Conservation (phyloP, 2,113 vertebrate species). For the Bubo blakistoni region DNA sequence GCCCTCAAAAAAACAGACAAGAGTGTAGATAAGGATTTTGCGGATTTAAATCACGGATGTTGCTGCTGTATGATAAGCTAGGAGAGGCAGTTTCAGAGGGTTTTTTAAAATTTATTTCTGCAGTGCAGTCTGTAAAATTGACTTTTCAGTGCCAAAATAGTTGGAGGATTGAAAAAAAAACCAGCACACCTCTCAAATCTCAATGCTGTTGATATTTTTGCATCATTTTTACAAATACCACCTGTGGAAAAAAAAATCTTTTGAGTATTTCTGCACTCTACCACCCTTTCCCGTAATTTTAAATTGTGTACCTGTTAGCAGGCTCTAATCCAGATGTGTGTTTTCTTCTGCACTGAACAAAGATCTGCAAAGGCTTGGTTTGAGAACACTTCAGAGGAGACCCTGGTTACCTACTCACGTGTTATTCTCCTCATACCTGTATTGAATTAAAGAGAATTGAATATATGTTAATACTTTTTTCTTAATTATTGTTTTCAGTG, state of each 20-base stretch:
- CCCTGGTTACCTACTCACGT: background rate
- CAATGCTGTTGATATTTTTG: background rate
- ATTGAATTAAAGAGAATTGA: background rate
- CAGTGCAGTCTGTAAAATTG: background rate
- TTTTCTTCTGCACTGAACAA: background rate
- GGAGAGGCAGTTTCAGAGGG: background rate
- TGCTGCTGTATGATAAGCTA: background rate
- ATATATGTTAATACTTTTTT: background rate
- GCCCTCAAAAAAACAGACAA: background rate
- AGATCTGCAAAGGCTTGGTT: background rate
- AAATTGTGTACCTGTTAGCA: background rate
- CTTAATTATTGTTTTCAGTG: rapidly evolving
- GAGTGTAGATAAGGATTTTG: background rate
- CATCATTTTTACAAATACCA: background rate
- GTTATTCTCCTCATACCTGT: background rate
- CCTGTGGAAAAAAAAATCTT: background rate
- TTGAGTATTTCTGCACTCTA: background rate
- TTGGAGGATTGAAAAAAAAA: background rate
- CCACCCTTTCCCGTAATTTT: background rate
- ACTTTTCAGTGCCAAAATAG: background rate
- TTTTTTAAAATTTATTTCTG: background rate
- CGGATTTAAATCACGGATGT: background rate
- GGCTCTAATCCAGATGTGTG: background rate
- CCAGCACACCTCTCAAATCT: background rate
- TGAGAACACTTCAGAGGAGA: background rate